These are phyloP conservation scores for Lynx canadensis DNA, from an alignment of 2,113 vertebrate species.

Conservation along the genomic window DNA sequence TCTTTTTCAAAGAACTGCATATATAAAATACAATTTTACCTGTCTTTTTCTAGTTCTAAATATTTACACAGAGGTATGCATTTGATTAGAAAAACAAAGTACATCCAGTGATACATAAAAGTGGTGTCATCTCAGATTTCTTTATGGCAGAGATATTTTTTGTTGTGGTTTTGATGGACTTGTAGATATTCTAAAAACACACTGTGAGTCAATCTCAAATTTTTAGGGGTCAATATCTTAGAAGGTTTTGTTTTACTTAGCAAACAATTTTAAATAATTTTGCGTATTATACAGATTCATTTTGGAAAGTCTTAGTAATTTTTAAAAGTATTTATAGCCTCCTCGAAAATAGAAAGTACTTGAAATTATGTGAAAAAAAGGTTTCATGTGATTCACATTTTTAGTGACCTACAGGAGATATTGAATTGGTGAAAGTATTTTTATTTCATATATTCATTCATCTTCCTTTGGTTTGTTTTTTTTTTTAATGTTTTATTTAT, in stretches of 20 bases:
- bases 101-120: background rate
- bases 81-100: background rate
- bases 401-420: background rate
- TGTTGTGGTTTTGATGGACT: background rate
- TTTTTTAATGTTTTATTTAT: too few relatives aligned
- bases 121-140: background rate
- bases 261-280: background rate
- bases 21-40: background rate
- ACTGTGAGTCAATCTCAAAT: background rate
- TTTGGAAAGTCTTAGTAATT: background rate
- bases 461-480: background rate
- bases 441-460: background rate
- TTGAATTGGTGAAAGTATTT: background rate
- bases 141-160: background rate
- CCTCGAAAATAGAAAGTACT: background rate
- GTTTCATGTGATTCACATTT: background rate
- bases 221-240: background rate
- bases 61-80: background rate
- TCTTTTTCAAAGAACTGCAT: background rate
- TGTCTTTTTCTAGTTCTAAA: background rate
- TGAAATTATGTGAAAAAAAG: background rate
- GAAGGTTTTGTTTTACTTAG: background rate
- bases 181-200: background rate
- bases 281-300: background rate
- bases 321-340: background rate